Conservation (phyloP, 2,113 vertebrate genomes). For the Dicaeum eximium region DNA sequence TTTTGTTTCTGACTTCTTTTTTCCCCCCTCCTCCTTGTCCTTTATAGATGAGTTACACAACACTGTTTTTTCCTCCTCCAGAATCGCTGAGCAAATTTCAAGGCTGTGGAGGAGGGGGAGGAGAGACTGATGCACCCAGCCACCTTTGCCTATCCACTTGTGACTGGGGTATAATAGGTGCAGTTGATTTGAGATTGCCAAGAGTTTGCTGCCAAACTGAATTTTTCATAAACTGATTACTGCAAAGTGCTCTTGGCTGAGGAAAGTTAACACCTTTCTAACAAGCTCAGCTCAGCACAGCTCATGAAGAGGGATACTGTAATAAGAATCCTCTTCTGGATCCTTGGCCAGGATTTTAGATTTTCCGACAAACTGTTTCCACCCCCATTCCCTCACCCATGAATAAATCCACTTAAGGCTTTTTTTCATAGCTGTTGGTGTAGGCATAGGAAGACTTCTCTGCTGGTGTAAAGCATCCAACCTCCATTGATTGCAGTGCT, state of each 20-base stretch:
- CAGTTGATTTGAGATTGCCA: constrained; percentile 42
- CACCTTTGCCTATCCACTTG: constrained; percentile 48
- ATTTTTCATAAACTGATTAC: constrained; percentile 58
- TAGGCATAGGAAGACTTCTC: background rate
- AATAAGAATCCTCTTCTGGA: constrained; percentile 18
- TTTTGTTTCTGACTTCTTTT: background rate
- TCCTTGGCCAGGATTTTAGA: constrained; percentile 33
- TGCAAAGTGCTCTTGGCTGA: constrained; percentile 46
- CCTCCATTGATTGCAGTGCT: background rate
- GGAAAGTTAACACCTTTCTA: constrained; percentile 52
- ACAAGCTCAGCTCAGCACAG: constrained; percentile 27
- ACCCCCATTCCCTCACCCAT: background rate
- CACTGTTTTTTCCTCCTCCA: constrained; percentile 10
- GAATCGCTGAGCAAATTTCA: constrained; percentile 14
- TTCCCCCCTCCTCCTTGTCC: background rate
- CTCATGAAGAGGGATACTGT: background rate
- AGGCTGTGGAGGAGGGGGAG: background rate
- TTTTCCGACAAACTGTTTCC: background rate
- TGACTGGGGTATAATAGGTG: constrained; percentile 33
- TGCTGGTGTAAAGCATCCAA: background rate
- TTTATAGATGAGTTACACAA: constrained; percentile 45
- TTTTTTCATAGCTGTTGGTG: background rate
- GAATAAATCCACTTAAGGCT: constrained; percentile 8
- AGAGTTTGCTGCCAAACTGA: constrained; percentile 52
- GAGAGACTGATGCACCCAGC: background rate